Conservation (phyloP, 2,113 vertebrate genomes). For the Malurus elegans region DNA sequence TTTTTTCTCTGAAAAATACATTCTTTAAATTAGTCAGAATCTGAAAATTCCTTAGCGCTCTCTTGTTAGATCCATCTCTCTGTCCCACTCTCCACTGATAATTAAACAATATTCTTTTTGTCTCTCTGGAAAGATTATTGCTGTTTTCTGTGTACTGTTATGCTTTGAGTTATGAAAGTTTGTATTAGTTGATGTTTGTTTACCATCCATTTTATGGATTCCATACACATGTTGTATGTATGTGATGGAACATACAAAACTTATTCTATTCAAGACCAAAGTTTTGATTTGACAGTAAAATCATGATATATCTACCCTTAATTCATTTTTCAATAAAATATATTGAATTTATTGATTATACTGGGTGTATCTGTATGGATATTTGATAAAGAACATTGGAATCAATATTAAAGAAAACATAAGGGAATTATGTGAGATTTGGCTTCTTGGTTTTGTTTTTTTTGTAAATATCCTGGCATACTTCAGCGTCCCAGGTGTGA, state of each 20-base stretch:
- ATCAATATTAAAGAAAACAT: not conserved
- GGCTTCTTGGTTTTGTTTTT: not conserved
- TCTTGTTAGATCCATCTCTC: not conserved
- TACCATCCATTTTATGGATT: not conserved
- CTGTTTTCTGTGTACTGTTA: not conserved
- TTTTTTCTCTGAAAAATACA: not conserved
- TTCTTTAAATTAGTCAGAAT: not conserved
- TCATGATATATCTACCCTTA: not conserved
- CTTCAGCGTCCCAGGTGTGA: not conserved
- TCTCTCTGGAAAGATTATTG: not conserved
- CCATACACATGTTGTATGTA: not conserved
- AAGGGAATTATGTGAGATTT: not conserved
- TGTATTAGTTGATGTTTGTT: not conserved
- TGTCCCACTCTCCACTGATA: not conserved
- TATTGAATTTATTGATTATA: not conserved
- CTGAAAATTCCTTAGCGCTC: not conserved
- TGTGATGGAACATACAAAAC: not conserved
- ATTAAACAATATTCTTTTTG: not conserved
- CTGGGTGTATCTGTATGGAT: not conserved
- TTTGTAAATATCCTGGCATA: not conserved
- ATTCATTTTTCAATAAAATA: not conserved
- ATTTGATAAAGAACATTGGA: not conserved
- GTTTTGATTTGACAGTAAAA: not conserved
- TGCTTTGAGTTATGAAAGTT: not conserved
- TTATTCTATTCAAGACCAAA: not conserved